Base-by-base conservation (phyloP, 2,888 invertebrate species). In the Koerneria pararmatus region DNA sequence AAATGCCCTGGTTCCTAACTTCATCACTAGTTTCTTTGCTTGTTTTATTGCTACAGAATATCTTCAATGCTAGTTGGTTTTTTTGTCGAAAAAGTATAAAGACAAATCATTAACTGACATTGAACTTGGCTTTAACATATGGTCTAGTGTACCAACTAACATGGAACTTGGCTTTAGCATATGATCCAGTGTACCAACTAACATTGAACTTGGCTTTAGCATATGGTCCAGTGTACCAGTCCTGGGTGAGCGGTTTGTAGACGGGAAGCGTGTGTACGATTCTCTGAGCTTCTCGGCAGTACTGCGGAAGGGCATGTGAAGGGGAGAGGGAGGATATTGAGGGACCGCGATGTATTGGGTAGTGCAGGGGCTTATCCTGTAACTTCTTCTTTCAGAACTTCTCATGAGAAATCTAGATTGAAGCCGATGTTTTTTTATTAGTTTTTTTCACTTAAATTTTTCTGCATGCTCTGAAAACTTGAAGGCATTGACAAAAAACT, bases 201-300 rank as follows among this genome's bases (percentile, higher is more conserved):
- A 41, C 27, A 22, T 51, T 61, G 49, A 49, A 61, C 8, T 61
- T 61, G 61, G 48, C 32, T 5, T 51, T 35, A 27, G 48, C 27
- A 1, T 51, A 24, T 48, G 49, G 49, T 6, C 34, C 19, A 22
- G 46, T 31, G 61, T 29, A 79, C 78, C 78, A 78, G 53, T 80
- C 72, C 67, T 76, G 69, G 19, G 76, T 73, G 54, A 76, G 72
- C 37, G 82, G 82, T 68, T 82, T 82, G 76, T 82, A 82, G 49
- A 82, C 80, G 29, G 75, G 79, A 24, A 73, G 71, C 2, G 80
- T 82, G 70, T 82, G 80, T 15, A 82, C 82, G 65, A 80, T 80
- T 29, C 82, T 72, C 68, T 80, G 75, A 11, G 82, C 80, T 64
- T 80, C 78, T 65, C 77, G 72, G 71, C 70, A 74, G 65, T 75